These are phyloP conservation scores for Neotragus pygmaeus DNA, from an alignment of 2,113 vertebrate species.

Conservation along the genomic window DNA sequence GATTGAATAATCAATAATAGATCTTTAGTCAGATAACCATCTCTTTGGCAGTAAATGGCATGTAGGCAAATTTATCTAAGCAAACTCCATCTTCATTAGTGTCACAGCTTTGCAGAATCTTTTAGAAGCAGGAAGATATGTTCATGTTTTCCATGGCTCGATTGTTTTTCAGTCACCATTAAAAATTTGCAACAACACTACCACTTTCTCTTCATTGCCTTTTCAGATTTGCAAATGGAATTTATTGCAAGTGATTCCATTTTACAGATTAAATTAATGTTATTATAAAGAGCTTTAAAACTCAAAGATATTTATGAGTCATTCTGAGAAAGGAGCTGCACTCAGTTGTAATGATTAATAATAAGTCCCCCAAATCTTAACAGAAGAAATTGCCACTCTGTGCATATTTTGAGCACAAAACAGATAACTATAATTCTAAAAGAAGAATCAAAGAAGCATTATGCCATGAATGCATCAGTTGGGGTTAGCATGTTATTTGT, in stretches of 20 bases:
- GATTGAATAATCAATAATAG: slow-evolving; percentile 75
- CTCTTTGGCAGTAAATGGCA: slow-evolving; percentile 69
- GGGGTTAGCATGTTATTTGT: slow-evolving; percentile 63
- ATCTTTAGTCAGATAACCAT: slow-evolving; percentile 67
- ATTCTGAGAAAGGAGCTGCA: slow-evolving; percentile 78
- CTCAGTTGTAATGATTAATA: slow-evolving; percentile 81
- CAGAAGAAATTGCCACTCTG: slow-evolving; percentile 75
- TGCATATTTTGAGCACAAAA: slow-evolving; percentile 78
- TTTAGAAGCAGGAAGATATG: slow-evolving; percentile 51
- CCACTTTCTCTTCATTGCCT: slow-evolving; percentile 70
- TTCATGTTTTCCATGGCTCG: slow-evolving; percentile 37
- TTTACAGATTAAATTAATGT: slow-evolving; percentile 84
- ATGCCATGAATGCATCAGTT: slow-evolving; percentile 63
- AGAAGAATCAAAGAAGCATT: slow-evolving; percentile 46
- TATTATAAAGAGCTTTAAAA: slow-evolving; percentile 83
- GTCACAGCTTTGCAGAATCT: slow-evolving; percentile 2
- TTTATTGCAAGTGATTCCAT: slow-evolving; percentile 77
- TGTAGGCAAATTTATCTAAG: slow-evolving; percentile 59
- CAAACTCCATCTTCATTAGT: slow-evolving; percentile 59
- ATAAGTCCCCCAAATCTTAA: slow-evolving; percentile 76
- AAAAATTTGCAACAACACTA: slow-evolving; percentile 44
- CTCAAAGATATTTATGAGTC: slow-evolving; percentile 81
- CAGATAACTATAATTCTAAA: slow-evolving; percentile 75
- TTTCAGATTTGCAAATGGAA: slow-evolving; percentile 81
- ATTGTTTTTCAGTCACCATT: slow-evolving; percentile 52